These are phyloP conservation scores for Hylia prasina DNA, from an alignment of 2,113 vertebrate genomes.

Conservation along the genomic window DNA sequence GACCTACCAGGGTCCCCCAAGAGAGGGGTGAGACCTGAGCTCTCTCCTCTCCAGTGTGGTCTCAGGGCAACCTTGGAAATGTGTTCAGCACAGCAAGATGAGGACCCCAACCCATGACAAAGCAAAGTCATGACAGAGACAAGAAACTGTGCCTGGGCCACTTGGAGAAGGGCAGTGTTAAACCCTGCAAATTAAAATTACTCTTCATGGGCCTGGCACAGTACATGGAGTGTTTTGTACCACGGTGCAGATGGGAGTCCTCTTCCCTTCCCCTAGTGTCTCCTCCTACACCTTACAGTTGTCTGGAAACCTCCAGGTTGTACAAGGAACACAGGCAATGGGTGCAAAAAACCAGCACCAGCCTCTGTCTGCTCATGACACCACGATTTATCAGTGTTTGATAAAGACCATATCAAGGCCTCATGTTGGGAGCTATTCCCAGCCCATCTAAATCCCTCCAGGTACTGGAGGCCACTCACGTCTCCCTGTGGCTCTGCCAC, in stretches of 20 bases:
- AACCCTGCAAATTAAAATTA: background rate
- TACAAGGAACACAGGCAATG: background rate
- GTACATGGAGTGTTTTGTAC: background rate
- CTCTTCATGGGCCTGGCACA: background rate
- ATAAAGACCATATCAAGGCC: background rate
- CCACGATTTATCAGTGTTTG: background rate
- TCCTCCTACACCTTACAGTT: background rate
- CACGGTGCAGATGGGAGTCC: background rate
- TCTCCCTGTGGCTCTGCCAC: background rate
- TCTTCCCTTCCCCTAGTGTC: background rate
- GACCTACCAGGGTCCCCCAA: background rate
- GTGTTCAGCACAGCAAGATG: conserved; percentile 28
- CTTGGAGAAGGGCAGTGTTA: background rate
- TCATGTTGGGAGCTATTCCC: background rate
- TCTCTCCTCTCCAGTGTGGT: background rate
- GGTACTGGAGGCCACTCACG: background rate
- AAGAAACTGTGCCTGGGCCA: background rate
- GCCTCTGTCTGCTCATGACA: background rate
- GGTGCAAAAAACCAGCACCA: background rate
- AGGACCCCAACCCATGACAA: background rate
- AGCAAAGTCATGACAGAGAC: background rate
- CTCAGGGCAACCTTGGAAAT: conserved; percentile 19
- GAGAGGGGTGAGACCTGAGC: background rate
- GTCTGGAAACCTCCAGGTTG: background rate
- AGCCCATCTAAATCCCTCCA: background rate